Evolutionary conservation across 2,888 invertebrate genomes (phyloP), one percentile per base, ranked within the genome.

Genomic region (Amblyjoppa proteus): DNA sequence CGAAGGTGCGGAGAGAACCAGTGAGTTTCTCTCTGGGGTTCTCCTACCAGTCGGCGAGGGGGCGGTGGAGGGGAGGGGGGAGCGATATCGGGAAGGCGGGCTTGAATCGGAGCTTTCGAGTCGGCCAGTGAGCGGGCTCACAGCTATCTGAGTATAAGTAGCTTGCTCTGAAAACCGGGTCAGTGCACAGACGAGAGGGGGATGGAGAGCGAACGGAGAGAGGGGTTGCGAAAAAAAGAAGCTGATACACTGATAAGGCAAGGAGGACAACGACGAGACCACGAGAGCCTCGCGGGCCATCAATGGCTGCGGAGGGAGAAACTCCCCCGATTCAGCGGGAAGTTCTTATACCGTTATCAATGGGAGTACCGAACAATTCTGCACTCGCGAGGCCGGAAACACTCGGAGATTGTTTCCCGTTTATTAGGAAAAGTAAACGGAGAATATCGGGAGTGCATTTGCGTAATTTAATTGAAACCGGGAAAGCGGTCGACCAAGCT

Each of bases 161-260:
- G 45, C 45, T 74, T 3, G 68, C 68, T 81, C 80, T 87, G 78
- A 86, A 90, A 90, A 90, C 87, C 88, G 89, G 90, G 90, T 90
- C 90, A 90, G 87, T 88, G 88, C 89, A 88, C 89, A 89, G 88
- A 34, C 56, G n/a, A 41, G 53, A 2, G 38, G 66, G 34, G 34
- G 34, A 0, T 34, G 34, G 1, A 34, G 34, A 34, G 51, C 28
- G 4, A 61, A 68, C 20, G 20, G 53, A 28, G 64, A 49, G 34
- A 20, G 51, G 69, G 61, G 56, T 25, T 38, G 61, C 28, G 38
- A 31, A 58, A 34, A 34, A 58, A 61, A 20, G 70, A 13, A 28
- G 34, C 20, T 31, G 34, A 31, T 75, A 64, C 56, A 76, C 38
- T 61, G 64, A 58, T 81, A 81, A 56, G 51, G 69, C 25, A 13